Evolutionary conservation across 2,888 invertebrate species (phyloP).

Genomic region (Drosophila quinaria): DNA sequence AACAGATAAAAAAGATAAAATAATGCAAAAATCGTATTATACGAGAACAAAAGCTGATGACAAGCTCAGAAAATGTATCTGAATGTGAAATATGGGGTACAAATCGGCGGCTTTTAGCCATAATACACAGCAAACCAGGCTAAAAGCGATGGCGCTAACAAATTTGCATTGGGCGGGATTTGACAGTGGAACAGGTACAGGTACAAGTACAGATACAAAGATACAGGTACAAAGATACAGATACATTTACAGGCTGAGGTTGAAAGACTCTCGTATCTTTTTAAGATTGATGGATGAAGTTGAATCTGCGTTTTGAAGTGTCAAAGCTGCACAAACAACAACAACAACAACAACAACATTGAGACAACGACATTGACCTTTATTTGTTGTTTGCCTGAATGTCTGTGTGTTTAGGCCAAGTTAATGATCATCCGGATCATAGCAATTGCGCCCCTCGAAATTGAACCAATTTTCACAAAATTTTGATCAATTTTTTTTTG

Average conservation of each 20-base stretch:
- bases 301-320: slow-evolving; percentile 55
- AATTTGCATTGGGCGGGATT: slow-evolving; percentile 52
- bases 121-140: slow-evolving; percentile 38
- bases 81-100: slow-evolving; percentile 13
- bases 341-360: slow-evolving; percentile 56
- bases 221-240: slow-evolving; percentile 8
- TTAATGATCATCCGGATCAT: slow-evolving; percentile 37
- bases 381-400: slow-evolving; percentile 41
- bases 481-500: slow-evolving; percentile 16
- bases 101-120: slow-evolving; percentile 22
- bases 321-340: slow-evolving; percentile 56
- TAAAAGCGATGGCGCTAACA: slow-evolving; percentile 26
- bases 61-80: slow-evolving; percentile 46
- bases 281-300: slow-evolving; percentile 67
- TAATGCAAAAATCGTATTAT: not conserved
- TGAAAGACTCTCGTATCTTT: slow-evolving; percentile 19
- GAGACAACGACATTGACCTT: slow-evolving; percentile 70
- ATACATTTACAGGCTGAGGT: slow-evolving; percentile 10
- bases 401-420: slow-evolving; percentile 24
- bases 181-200: not conserved
- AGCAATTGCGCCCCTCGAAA: slow-evolving; percentile 43
- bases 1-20: slow-evolving; percentile 2
- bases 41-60: slow-evolving; percentile 30
- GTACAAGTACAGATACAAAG: not conserved
- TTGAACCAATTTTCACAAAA: slow-evolving; percentile 62